Percentiles rank a stretch among this genome's conserved stretches.
Evolutionary conservation across 2,113 vertebrate species (phyloP).

Genomic region (Sclerurus mexicanus): DNA sequence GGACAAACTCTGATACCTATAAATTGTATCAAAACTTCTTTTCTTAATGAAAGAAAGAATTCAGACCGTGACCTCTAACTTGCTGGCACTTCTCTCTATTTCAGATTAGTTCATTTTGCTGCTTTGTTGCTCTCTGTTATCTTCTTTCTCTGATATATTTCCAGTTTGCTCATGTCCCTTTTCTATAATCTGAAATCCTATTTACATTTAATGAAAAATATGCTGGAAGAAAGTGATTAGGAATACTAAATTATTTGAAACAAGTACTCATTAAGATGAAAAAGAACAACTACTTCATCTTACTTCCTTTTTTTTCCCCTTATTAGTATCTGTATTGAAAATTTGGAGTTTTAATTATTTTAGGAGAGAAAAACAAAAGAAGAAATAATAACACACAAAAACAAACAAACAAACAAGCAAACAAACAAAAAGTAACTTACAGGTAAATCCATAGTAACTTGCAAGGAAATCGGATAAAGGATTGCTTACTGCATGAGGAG

Average conservation of each 20-base stretch:
- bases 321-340: neutral
- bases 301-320: neutral
- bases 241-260: neutral
- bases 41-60: neutral
- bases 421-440: neutral
- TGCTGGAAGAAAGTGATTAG: neutral
- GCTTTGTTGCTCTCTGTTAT: neutral
- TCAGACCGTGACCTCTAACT: neutral
- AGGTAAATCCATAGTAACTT: neutral
- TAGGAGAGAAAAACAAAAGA: neutral
- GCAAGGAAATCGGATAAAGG: neutral
- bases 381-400: neutral
- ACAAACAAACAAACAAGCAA: no score
- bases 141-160: neutral
- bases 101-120: neutral
- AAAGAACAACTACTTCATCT: neutral
- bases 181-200: neutral
- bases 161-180: neutral
- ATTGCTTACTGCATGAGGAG: neutral
- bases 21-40: neutral
- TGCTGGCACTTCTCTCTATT: neutral
- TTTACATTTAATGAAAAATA: neutral
- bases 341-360: rapidly evolving
- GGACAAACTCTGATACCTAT: neutral
- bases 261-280: neutral